A percentile compares a stretch with the other conserved stretches of the same genome.
These are phyloP conservation scores for Platyrinchus mystaceus DNA, from an alignment of 2,797 vertebrate genomes.

Conservation along the genomic window DNA sequence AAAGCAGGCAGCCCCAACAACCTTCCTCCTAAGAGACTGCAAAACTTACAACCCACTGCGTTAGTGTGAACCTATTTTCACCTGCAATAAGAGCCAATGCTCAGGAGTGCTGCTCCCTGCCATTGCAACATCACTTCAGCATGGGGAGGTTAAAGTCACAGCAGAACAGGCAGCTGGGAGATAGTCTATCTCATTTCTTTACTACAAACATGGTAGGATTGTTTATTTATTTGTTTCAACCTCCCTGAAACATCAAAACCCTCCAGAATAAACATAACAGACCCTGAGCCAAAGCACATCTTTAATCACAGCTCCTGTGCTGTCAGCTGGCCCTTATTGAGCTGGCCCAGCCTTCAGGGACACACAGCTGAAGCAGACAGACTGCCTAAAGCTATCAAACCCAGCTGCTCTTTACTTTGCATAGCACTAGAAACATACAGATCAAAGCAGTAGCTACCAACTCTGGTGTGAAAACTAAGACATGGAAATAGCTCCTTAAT, in stretches of 20 bases:
- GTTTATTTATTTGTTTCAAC: not conserved
- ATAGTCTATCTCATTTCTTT: not conserved
- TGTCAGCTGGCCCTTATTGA: not conserved
- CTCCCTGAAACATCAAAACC: not conserved
- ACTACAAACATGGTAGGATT: not conserved
- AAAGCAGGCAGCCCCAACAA: not conserved
- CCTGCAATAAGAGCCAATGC: not conserved
- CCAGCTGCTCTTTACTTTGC: not conserved
- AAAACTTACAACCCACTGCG: not conserved
- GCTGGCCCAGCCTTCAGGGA: not conserved
- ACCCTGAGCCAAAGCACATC: not conserved
- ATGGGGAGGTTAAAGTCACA: rapidly evolving
- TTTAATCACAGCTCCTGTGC: not conserved
- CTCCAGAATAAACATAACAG: not conserved
- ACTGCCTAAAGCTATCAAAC: not conserved
- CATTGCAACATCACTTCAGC: not conserved
- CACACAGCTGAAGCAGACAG: not conserved
- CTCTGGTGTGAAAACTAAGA: not conserved
- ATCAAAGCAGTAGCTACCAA: not conserved
- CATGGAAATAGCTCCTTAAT: not conserved
- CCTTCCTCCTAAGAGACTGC: rapidly evolving
- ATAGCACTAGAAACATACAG: not conserved
- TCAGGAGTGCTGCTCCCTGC: not conserved
- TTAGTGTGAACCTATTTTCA: not conserved
- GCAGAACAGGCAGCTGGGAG: not conserved